These are phyloP conservation scores for Cantharis nigra DNA, from an alignment of 2,888 invertebrate species.

Conservation along the genomic window DNA sequence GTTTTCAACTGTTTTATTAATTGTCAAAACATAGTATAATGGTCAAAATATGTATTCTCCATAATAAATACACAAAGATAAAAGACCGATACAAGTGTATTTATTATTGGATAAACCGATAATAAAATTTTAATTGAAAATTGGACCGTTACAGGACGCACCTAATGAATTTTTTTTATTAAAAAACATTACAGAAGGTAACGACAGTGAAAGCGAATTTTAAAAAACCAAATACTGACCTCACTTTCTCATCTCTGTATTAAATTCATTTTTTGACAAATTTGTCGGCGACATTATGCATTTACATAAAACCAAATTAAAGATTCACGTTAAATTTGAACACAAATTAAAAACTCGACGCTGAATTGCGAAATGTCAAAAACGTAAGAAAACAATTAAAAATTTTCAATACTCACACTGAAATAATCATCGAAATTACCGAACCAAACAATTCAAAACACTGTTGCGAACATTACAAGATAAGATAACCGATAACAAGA, in stretches of 20 bases:
- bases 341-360: constrained; percentile 1
- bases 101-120: not conserved
- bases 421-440: constrained; percentile 17
- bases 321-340: constrained; percentile 8
- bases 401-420: constrained; percentile 9
- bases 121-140: not conserved
- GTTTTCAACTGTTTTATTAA: constrained; percentile 4
- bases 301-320: not conserved
- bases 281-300: not conserved
- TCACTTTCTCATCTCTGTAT: constrained; percentile 5
- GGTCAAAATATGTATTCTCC: not conserved
- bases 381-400: constrained; percentile 25
- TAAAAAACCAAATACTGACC: constrained; percentile 20
- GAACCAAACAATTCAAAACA: constrained; percentile 15
- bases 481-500: constrained; percentile 21
- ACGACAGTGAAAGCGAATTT: constrained; percentile 23
- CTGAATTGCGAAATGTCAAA: constrained; percentile 32
- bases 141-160: constrained; percentile 10
- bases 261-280: not conserved
- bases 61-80: not conserved
- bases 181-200: not conserved
- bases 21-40: too few species aligned
- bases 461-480: constrained; percentile 21
- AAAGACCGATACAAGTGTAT: not conserved
- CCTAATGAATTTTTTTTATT: constrained; percentile 10